Evolutionary conservation across 2,797 vertebrate species (phyloP).

Genomic region (Urosaurus nigricauda): DNA sequence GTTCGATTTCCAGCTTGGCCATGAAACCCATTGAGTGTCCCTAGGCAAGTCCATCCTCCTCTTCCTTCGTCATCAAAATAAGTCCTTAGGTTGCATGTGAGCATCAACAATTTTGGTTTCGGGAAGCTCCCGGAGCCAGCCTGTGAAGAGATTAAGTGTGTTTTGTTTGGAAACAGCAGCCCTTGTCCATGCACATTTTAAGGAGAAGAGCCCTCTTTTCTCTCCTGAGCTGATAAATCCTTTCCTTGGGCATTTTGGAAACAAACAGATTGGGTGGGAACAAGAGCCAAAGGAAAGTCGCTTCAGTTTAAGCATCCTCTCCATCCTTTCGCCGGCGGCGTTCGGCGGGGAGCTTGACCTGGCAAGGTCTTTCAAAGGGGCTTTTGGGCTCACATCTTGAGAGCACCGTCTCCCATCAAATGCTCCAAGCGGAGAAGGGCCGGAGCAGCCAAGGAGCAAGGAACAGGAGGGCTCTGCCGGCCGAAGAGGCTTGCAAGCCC

Average conservation of each 20-base stretch:
- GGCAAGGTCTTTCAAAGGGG: conserved; percentile 72
- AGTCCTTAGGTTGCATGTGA: conserved; percentile 20
- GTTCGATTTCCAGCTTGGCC: too few relatives aligned
- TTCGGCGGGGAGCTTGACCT: conserved; percentile 75
- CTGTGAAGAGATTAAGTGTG: conserved; percentile 60
- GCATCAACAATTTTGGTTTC: conserved; percentile 35
- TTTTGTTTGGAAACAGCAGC: conserved; percentile 75
- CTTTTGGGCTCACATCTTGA: conserved; percentile 35
- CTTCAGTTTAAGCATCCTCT: conserved; percentile 71
- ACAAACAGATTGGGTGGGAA: conserved; percentile 3
- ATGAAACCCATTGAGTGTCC: too few relatives aligned
- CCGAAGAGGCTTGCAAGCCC: not conserved
- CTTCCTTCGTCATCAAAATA: not conserved
- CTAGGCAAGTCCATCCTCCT: too few relatives aligned
- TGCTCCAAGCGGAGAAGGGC: not conserved
- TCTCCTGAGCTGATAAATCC: conserved; percentile 70
- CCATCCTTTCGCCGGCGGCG: conserved; percentile 72
- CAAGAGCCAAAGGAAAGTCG: conserved; percentile 47
- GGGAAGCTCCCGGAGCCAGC: conserved; percentile 54
- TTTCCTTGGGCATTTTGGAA: conserved; percentile 74
- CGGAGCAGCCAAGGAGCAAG: not conserved
- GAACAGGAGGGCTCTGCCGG: too few relatives aligned
- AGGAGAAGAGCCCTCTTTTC: conserved; percentile 71
- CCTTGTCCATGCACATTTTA: conserved; percentile 80
- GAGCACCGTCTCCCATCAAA: not conserved